These are phyloP conservation scores for Gadopsis marmoratus DNA, from an alignment of 2,797 vertebrate genomes.

Conservation along the genomic window DNA sequence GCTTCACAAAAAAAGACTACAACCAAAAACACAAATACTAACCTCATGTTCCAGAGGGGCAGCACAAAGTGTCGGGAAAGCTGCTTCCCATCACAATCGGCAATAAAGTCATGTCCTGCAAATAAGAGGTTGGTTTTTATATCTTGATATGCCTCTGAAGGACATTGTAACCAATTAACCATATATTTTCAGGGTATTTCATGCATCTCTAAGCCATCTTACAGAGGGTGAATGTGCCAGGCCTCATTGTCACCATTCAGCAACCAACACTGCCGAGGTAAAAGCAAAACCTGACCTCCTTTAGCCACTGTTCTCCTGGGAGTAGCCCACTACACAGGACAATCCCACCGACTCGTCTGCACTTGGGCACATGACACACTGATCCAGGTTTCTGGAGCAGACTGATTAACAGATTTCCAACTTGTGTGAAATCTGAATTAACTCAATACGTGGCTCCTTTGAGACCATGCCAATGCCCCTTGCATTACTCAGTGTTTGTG, in stretches of 20 bases:
- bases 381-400: background rate
- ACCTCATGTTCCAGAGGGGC: constrained; percentile 25
- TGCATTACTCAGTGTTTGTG: background rate
- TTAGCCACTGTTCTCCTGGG: constrained; percentile 61
- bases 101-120: constrained; percentile 10
- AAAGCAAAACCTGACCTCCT: constrained; percentile 81
- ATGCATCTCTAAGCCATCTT: background rate
- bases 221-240: constrained; percentile 61
- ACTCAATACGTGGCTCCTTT: no score
- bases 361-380: constrained; percentile 2
- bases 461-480: no score
- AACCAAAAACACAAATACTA: background rate
- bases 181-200: background rate
- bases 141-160: no score
- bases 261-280: constrained; percentile 67
- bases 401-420: background rate
- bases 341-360: background rate
- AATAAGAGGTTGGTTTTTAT: background rate
- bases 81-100: background rate
- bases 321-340: constrained; percentile 59
- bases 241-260: constrained; percentile 81
- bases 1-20: no score
- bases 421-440: background rate
- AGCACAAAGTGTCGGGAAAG: rapidly evolving
- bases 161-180: no score